Conservation (phyloP, 2,113 vertebrate genomes). For the Sceloporus tristichus region DNA sequence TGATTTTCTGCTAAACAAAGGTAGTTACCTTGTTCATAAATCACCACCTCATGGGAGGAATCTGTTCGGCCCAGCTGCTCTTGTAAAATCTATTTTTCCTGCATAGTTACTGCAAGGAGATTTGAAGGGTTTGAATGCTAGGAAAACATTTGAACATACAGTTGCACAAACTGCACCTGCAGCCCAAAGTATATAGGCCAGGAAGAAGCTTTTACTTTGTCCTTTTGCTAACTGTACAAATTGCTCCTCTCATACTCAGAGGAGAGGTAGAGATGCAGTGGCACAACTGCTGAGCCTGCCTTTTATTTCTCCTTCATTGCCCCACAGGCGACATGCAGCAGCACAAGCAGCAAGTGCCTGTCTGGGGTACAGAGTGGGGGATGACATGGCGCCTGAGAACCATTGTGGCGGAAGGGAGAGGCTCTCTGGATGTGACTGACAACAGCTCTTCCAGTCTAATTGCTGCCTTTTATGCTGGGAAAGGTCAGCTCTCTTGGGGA, state of each 20-base stretch:
- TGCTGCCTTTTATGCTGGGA: conserved; percentile 18
- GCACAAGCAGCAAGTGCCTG: not conserved
- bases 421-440: conserved; percentile 2
- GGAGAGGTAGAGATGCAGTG: not conserved
- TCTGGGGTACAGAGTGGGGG: not conserved
- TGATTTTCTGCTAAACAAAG: not conserved
- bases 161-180: not conserved
- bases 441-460: conserved; percentile 15
- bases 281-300: not conserved
- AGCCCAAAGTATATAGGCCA: not conserved
- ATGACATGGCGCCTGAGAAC: not conserved
- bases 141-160: not conserved
- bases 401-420: conserved; percentile 7
- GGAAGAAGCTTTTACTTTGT: not conserved
- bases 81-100: not conserved
- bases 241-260: not conserved
- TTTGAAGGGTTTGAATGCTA: not conserved
- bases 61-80: not conserved
- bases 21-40: no score
- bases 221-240: not conserved
- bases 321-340: not conserved
- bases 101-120: no score
- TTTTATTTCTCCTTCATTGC: not conserved
- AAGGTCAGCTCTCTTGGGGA: conserved; percentile 5
- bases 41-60: no score